phyloP scores from a whole-genome alignment of 2,888 invertebrate genomes.

The Lepidochrysops patricia region DNA sequence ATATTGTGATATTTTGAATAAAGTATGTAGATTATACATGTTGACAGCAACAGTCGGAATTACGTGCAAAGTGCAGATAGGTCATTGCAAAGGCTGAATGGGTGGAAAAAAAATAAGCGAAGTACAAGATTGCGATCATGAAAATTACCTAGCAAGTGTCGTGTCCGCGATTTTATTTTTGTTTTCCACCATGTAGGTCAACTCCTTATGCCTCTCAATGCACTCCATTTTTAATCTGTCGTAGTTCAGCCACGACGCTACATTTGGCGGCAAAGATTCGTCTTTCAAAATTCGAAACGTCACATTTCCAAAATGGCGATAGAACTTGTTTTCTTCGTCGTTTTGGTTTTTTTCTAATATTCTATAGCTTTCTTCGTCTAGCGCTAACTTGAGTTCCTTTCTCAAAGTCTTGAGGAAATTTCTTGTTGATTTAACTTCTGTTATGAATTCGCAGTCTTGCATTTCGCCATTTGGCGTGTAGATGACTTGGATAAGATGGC shows the following conservation, averaged over 20 bases:
- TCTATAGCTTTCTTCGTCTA: conserved; percentile 52
- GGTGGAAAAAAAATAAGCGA: conserved; percentile 10
- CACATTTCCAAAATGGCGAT: conserved; percentile 66
- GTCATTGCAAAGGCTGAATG: conserved; percentile 14
- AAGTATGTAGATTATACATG: not conserved
- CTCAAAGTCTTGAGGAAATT: conserved; percentile 76
- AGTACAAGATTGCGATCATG: not conserved
- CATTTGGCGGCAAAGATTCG: conserved; percentile 59
- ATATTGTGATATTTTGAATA: not conserved
- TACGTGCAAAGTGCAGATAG: conserved; percentile 14
- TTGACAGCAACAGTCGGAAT: not conserved
- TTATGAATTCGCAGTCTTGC: conserved; percentile 80
- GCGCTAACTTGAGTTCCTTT: conserved; percentile 67
- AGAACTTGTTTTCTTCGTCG: conserved; percentile 45
- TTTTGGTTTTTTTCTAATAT: conserved; percentile 38
- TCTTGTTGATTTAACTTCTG: conserved; percentile 67
- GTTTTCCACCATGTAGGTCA: conserved; percentile 52
- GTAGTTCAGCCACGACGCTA: conserved; percentile 75
- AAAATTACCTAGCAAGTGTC: conserved; percentile 48
- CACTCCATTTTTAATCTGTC: conserved; percentile 74
- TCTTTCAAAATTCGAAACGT: conserved; percentile 70
- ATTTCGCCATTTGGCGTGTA: conserved; percentile 75
- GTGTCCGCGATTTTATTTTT: conserved; percentile 44
- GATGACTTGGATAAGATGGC: conserved; percentile 80
- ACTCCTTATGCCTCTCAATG: conserved; percentile 50